Evolutionary conservation across 2,113 vertebrate species (phyloP), one percentile per base, ranked within the genome.

Genomic region (Oriolus oriolus): DNA sequence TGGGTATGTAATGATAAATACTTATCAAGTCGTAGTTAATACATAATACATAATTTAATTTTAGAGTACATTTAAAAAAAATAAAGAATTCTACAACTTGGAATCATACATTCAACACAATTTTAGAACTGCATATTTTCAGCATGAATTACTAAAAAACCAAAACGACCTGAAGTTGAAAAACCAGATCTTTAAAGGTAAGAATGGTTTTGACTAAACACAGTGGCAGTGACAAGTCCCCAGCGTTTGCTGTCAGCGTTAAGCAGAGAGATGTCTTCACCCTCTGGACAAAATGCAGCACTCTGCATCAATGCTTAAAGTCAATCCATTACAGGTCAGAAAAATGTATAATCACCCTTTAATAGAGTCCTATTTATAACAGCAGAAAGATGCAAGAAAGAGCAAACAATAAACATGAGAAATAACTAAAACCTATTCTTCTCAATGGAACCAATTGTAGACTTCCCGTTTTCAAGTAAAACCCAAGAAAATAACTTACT

Each of bases 401-500:
- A 4, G 5, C 33, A 20, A 61, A 20, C 11, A 80, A 64, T 13
- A 71, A 75, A 56, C 0, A 3, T 42, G 19, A 61, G 16, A 84
- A 69, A 31, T 47, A 65, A 76, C 21, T 37, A 27, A 80, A 76
- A 65, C 2, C 15, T 28, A 21, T 39, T 69, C 24, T 84, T 31
- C 17, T 73, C 52, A 60, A 42, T 7, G 33, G 17, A 74, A 87
- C 4, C 13, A 73, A 66, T 9, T 66, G 66, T 1, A 33, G 16
- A 53, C 78, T 71, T 54, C 37, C 2, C 4, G 20, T 52, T 61
- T 84, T 35, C 17, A 53, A 57, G 50, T 42, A 59, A 87, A 61
- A 65, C 10, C 3, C 35, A 6, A 16, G 4, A 73, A 23, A 78
- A 15, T 50, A 74, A 97, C 98, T 98, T 94, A 99, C 99, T 99